Conservation (phyloP, 64 coral and sea anemone genomes). For the Montipora foliosa region DNA sequence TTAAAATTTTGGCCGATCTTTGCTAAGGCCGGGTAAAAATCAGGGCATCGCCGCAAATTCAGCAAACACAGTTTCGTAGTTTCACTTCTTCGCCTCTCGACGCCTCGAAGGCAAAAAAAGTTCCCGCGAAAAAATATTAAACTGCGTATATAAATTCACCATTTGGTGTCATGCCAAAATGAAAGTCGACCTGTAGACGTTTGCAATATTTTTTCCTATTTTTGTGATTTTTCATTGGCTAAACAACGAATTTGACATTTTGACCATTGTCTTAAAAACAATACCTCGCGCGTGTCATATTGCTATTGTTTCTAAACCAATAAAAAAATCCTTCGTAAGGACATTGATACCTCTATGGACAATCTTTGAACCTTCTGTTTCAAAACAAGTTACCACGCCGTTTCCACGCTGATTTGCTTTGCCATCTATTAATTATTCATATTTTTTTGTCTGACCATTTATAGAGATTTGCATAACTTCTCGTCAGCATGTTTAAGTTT, state of each 20-base stretch:
- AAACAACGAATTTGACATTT: constrained; percentile 19
- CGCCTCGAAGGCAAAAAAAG: constrained; percentile 39
- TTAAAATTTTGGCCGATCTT: neutral
- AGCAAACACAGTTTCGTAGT: neutral
- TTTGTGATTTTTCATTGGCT: constrained; percentile 66
- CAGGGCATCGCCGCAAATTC: neutral
- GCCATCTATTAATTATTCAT: constrained; percentile 9
- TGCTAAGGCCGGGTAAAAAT: constrained; percentile 6
- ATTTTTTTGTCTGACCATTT: no score
- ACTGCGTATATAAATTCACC: constrained; percentile 83
- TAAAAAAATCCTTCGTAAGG: neutral
- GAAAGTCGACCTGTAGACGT: constrained; percentile 45
- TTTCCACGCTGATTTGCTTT: constrained; percentile 5
- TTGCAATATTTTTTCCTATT: constrained; percentile 42
- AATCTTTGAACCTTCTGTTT: constrained; percentile 31
- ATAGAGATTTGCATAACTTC: constrained; percentile 21
- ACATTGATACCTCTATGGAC: constrained; percentile 17
- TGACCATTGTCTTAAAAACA: constrained; percentile 30
- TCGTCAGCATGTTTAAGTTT: neutral
- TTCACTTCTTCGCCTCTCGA: constrained; percentile 8
- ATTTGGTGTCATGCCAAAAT: constrained; percentile 57
- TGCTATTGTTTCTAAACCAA: neutral
- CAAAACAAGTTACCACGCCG: constrained; percentile 46
- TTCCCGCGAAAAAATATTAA: constrained; percentile 76
- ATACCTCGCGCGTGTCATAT: constrained; percentile 31